Base-by-base conservation (phyloP, 1,140 invertebrate genomes). In the Trichonephila inaurata region DNA sequence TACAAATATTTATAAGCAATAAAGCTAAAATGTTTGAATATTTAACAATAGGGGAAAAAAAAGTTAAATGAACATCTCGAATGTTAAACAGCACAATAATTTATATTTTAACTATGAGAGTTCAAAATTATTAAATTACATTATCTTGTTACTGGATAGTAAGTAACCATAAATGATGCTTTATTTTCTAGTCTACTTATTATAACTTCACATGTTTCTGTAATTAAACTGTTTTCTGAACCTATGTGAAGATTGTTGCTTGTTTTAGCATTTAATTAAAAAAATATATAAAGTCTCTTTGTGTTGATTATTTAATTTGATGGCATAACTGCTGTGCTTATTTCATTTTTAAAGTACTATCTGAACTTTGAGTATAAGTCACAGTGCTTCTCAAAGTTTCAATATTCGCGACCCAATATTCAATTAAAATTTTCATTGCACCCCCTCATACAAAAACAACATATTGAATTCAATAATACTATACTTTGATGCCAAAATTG, bases 1-100 rank as follows among this genome's bases (percentile, higher is more conserved):
- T 91, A 91, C 77, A 82, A 91, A 91, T 91, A 91, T 89, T 89
- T 89, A 89, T 81, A 82, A 91, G 89, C 89, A 91, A 91, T 91
- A 91, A 91, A 91, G 24, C 12, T 91, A 16, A 91, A 81, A 61
- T 91, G 72, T 91, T 90, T 82, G 33, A 77, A 40, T 19, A 77
- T 72, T 72, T 44, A 66, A 89, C 16, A 21, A 77, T 24, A 33
- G 18, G 28, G 28, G 1, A 40, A 33, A 28, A 77, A 77, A 40
- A 66, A 64, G 83, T 83, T 87, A 61, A 87, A 87, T 2, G 85
- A 61, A 87, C 61, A 85, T 88, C 24, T 64, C 33, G 7, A 21
- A 88, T 88, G 86, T 88, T 28, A n/a, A 88, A 64, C 51, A 88
- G 86, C 86, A 88, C 86, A 88, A 88, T 83, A 83, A 66, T 24